Conservation (phyloP, 1,140 invertebrate genomes). For the Mycetomoellerius zeteki region DNA sequence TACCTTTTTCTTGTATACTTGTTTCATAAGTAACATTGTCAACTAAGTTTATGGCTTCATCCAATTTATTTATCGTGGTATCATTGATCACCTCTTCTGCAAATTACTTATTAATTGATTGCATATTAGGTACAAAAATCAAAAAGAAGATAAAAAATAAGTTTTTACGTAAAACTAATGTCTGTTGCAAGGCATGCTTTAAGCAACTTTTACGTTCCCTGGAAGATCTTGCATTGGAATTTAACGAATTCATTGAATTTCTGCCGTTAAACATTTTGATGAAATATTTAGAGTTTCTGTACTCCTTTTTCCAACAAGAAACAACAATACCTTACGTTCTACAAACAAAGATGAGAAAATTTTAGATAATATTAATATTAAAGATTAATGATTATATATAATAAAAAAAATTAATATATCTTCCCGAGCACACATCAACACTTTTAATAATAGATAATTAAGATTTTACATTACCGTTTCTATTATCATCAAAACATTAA, state of each 20-base stretch:
- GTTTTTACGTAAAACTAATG: constrained; percentile 72
- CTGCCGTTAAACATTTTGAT: background rate
- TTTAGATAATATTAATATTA: no score
- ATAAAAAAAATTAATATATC: no score
- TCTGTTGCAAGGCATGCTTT: constrained; percentile 52
- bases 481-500: no score
- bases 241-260: constrained; percentile 52
- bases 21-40: constrained; percentile 76
- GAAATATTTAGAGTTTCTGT: background rate
- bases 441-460: no score
- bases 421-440: no score
- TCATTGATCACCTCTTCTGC: constrained; percentile 64
- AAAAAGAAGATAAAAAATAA: constrained; percentile 10
- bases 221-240: constrained; percentile 54
- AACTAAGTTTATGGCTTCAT: constrained; percentile 70
- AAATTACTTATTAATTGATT: constrained; percentile 47
- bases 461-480: no score
- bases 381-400: background rate
- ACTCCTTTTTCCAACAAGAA: background rate
- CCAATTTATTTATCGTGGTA: constrained; percentile 69
- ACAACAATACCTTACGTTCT: background rate
- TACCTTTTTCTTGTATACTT: constrained; percentile 77
- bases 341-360: background rate
- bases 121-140: background rate
- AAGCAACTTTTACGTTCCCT: constrained; percentile 70